These are phyloP conservation scores for Varanus salvator DNA, from an alignment of 2,113 vertebrate species.

Conservation along the genomic window DNA sequence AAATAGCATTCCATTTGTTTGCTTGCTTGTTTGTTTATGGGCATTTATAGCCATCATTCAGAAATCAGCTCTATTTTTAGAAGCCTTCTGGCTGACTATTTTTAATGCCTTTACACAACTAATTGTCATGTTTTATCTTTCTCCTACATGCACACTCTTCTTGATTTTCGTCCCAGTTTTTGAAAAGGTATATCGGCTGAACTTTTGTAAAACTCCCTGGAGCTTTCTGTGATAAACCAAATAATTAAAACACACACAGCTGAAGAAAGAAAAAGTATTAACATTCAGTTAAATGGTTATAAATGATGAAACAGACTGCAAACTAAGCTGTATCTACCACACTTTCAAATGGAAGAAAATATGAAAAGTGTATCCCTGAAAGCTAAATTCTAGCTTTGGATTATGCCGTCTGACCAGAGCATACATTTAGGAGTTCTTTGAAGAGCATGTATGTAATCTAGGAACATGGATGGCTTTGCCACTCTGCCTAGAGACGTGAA, in stretches of 20 bases:
- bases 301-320: neutral
- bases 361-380: too few relatives aligned
- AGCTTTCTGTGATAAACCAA: neutral
- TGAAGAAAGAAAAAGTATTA: neutral
- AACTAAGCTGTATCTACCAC: too few relatives aligned
- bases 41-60: neutral
- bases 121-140: conserved; percentile 13
- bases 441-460: too few relatives aligned
- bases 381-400: too few relatives aligned
- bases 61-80: conserved; percentile 44
- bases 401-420: too few relatives aligned
- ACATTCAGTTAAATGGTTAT: neutral
- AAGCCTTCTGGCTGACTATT: conserved; percentile 38
- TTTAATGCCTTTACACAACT: conserved; percentile 50
- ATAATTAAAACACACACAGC: neutral
- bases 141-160: neutral
- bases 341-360: too few relatives aligned
- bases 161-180: neutral
- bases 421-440: too few relatives aligned
- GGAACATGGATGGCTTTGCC: too few relatives aligned
- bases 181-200: neutral
- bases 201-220: neutral
- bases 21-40: neutral
- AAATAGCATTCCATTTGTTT: too few relatives aligned
- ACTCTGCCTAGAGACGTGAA: too few relatives aligned